Evolutionary conservation across 1,140 invertebrate species (phyloP), one percentile per base, ranked within the genome.

Genomic region (Brachionus sp.): DNA sequence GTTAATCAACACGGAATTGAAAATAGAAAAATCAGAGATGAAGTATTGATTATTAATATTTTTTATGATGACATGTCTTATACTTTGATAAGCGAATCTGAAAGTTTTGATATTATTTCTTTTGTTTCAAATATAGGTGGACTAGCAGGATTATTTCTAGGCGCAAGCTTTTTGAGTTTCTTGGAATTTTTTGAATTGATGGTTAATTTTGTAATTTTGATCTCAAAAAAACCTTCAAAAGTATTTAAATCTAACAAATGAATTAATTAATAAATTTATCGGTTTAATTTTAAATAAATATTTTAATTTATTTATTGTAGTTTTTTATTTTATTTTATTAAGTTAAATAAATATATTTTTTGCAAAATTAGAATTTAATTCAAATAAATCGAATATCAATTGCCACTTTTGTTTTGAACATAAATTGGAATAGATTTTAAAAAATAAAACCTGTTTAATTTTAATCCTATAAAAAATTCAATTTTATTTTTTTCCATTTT

Each of bases 51-150:
- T 29, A 16, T 78, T n/a, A 53, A 62, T 19, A 50, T 78, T 6
- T 78, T 50, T 50, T 78, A 50, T 37, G 25, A 78, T 10, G 46
- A 78, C 13, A 19, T 50, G 13, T 9, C 7, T 23, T 46, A 50
- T 46, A 57, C 53, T 35, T 10, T 33, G 13, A 53, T 78, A 33
- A 46, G 46, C 23, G 75, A 78, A 46, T 29, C 7, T 13, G 19
- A 57, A 62, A 19, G 10, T 33, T 50, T 78, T 29, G 23, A 19
- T 37, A 12, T 33, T 1, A 16, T 78, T 46, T 23, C 39, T 16
- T 23, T 78, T 50, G 12, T 78, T 35, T 78, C 75, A 13, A 78
- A 62, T 62, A 53, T 78, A n/a, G 75, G 75, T 5, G 75, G 75
- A n/a, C 12, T 78, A n/a, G 46, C 53, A n/a, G 42, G 75, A 9